Evolutionary conservation across 1,140 invertebrate genomes (phyloP), one percentile per base, ranked within the genome.

Genomic region (Orius insidiosus): DNA sequence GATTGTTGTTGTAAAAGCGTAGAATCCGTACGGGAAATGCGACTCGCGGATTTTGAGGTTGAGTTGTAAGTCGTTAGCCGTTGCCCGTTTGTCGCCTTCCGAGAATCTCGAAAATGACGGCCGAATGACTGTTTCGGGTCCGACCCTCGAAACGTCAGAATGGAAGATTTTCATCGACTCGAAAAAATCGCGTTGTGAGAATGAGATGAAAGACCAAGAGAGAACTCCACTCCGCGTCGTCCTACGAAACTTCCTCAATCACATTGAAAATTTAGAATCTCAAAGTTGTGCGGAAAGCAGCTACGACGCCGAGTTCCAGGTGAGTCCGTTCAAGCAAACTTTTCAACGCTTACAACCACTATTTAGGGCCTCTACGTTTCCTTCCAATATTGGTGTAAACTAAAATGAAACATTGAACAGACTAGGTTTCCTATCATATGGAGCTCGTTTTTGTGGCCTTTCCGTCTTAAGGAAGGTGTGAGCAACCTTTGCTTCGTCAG

Each of bases 251-350:
- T 71, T 71, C 58, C 58, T 72, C 14, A 65, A 67, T 48, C 63
- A 70, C 56, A 67, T 69, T 47, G 64, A 70, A 49, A 63, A 61
- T 41, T 57, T 69, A 49, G 65, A 69, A 53, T 44, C 52, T 7
- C 58, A 63, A 31, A 58, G 59, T 31, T 60, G 55, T 36, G 38
- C 50, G 18, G 62, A 63, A 44, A 63, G 66, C 53, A 60, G 59
- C 9, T 69, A 69, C 53, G 63, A 68, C 42, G 53, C 58, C 16
- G 68, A 71, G 58, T 71, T 69, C 56, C 63, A 67, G 58, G 68
- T 69, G 58, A 57, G 53, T 9, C n/a, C 6, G n/a, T 33, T 33
- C 32, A n/a, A n/a, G 32, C 6, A 6, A 33, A n/a, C 32, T 6
- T 33, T 33, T 33, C 32, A 6, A n/a, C n/a, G n/a, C 32, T 6